phyloP scores from a whole-genome alignment of 2,797 vertebrate species.

The Chaenodraco wilsoni region DNA sequence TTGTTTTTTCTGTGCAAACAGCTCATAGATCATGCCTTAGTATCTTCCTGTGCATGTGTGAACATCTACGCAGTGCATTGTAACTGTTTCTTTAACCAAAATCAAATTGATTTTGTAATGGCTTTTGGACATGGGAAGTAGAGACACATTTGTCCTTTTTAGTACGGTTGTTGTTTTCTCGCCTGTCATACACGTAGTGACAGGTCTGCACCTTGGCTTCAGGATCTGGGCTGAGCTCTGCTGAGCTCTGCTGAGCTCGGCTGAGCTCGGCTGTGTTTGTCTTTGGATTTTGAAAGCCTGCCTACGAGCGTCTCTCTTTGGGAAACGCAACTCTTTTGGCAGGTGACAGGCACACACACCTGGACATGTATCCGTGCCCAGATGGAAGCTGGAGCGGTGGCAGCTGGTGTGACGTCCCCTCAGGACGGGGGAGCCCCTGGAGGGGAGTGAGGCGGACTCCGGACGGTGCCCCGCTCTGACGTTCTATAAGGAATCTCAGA shows the following conservation, averaged over 20 bases:
- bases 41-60: background rate
- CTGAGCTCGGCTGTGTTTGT: conserved; percentile 56
- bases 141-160: conserved; percentile 5
- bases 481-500: conserved; percentile 48
- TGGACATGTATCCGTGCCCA: conserved; percentile 75
- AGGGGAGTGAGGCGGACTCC: conserved; percentile 41
- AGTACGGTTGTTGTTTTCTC: conserved; percentile 1
- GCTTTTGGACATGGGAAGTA: conserved; percentile 18
- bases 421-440: conserved; percentile 60
- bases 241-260: conserved; percentile 52
- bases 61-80: background rate
- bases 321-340: conserved; percentile 71
- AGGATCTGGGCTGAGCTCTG: conserved; percentile 53
- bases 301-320: conserved; percentile 60
- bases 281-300: conserved; percentile 60
- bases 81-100: conserved; percentile 10
- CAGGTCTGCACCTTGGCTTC: conserved; percentile 41
- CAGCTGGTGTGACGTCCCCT: conserved; percentile 76
- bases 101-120: background rate
- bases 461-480: conserved; percentile 45
- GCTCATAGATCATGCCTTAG: background rate
- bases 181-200: conserved; percentile 14
- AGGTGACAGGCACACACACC: conserved; percentile 77
- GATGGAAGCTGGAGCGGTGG: conserved; percentile 74
- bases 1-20: background rate